phyloP scores from a whole-genome alignment of 2,797 vertebrate species.

The Arctocebus calabarensis region DNA sequence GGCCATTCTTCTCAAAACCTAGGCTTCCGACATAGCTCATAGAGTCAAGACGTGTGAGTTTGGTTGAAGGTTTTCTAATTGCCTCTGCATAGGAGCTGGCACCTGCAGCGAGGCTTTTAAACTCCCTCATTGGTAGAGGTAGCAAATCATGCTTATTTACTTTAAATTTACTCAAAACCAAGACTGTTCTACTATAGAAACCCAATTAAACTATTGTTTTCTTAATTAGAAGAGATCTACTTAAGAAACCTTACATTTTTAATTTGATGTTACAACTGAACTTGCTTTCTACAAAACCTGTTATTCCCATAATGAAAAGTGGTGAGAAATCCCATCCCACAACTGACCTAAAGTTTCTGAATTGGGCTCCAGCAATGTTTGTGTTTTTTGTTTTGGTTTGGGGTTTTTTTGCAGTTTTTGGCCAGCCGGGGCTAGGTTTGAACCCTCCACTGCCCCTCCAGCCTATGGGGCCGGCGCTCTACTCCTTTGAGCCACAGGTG shows the following conservation, averaged over 20 bases:
- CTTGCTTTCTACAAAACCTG: not conserved
- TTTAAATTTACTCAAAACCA: slow-evolving; percentile 2
- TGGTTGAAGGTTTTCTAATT: not conserved
- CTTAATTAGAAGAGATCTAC: slow-evolving; percentile 16
- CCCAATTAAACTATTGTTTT: slow-evolving; percentile 10
- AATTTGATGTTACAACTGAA: slow-evolving; percentile 41
- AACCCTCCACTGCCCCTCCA: no score
- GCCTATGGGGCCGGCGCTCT: no score
- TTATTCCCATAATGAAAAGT: not conserved
- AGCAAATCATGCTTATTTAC: not conserved
- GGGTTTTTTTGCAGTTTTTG: not conserved
- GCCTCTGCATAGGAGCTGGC: accelerated
- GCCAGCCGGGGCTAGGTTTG: no score
- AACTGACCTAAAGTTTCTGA: not conserved
- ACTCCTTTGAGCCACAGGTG: no score
- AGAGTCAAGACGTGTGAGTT: not conserved
- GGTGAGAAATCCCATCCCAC: not conserved
- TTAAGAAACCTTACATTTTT: slow-evolving; percentile 13
- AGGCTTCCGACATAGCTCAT: not conserved
- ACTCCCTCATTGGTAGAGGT: not conserved
- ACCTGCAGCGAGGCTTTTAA: not conserved
- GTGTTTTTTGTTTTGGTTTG: no score
- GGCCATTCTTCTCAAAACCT: accelerated
- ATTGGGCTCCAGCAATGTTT: not conserved
- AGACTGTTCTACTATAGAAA: not conserved